Percentiles rank a stretch among this genome's conserved stretches.
Evolutionary conservation across 1,140 invertebrate genomes (phyloP).

Genomic region (Rhynchophorus ferrugineus): DNA sequence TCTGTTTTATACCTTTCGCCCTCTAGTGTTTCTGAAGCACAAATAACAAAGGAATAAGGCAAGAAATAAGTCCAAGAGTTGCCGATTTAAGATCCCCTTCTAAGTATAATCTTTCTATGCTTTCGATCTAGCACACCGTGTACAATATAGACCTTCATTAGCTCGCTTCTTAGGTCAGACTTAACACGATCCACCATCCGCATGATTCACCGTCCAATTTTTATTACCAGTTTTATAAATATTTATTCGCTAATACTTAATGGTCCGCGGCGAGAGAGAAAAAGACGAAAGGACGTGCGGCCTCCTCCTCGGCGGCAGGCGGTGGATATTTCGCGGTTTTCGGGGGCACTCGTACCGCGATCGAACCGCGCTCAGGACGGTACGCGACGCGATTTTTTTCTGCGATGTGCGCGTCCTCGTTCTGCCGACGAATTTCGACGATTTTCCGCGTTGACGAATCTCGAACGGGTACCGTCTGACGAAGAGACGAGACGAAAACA

Average conservation of each 20-base stretch:
- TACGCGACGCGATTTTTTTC: neutral
- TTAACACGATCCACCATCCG: constrained; percentile 2
- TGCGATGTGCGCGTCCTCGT: neutral
- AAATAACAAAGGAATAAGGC: too few relatives aligned
- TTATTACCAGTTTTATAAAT: constrained; percentile 24
- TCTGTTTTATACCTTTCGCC: too few relatives aligned
- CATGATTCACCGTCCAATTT: constrained; percentile 19
- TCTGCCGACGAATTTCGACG: neutral
- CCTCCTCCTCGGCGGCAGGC: neutral
- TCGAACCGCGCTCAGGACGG: neutral
- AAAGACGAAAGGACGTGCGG: neutral
- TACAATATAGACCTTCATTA: too few relatives aligned
- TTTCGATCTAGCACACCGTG: too few relatives aligned
- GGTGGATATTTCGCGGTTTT: neutral
- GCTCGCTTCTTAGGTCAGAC: constrained; percentile 10
- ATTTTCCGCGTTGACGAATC: too few relatives aligned
- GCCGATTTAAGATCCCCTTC: too few relatives aligned
- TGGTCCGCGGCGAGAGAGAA: constrained; percentile 7
- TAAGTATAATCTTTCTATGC: too few relatives aligned
- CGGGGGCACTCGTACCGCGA: neutral
- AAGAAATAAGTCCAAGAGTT: too few relatives aligned
- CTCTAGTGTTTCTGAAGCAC: too few relatives aligned
- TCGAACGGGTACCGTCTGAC: constrained; percentile 5
- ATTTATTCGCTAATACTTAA: constrained; percentile 21
- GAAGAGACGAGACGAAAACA: neutral